Base-by-base conservation (phyloP, 1,140 invertebrate genomes). In the Callitettix versicolor region DNA sequence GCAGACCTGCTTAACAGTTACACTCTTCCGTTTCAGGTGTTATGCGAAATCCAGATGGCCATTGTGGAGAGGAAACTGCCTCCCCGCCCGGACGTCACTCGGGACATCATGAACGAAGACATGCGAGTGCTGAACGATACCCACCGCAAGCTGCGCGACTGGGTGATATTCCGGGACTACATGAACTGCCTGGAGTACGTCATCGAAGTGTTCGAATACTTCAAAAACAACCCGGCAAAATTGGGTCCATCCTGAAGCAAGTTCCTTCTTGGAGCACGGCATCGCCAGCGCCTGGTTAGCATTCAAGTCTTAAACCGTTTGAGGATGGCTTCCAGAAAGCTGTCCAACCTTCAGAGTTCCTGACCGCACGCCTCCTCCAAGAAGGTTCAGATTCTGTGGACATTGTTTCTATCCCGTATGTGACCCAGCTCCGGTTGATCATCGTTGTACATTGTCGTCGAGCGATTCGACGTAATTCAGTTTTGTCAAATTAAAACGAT, bases 91-190 rank as follows among this genome's bases (percentile, higher is more conserved):
- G 76, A 80, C 60, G 71, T 82, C 1, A 67, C 65, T 0, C 68
- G 79, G 1, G 72, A 77, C 24, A 69, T 75, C 18, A 84, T 86
- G 81, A 59, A 65, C 2, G 52, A 68, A 14, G 68, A 77, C 6
- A 71, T 68, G 51, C 70, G 79, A 12, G 65, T 68, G 14, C 64
- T 76, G 55, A 61, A 64, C 14, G 67, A 67, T 18, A 76, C 78
- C 0, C 63, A 63, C 12, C 66, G 76, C 14, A 72, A 76, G 53
- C 59, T 80, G 1, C 71, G 82, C 14, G 80, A 84, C 64, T 83
- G 77, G 73, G 36, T 84, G 24, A 82, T 85, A 56, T 76, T 80
- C 60, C 70, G 80, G 30, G 81, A 84, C 60, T 84, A 81, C 68
- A 76, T 82, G 68, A 79, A 78, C 60, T 71, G 73, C 0, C 67